These are phyloP conservation scores for Columba janthina DNA, from an alignment of 2,113 vertebrate species.

Conservation along the genomic window DNA sequence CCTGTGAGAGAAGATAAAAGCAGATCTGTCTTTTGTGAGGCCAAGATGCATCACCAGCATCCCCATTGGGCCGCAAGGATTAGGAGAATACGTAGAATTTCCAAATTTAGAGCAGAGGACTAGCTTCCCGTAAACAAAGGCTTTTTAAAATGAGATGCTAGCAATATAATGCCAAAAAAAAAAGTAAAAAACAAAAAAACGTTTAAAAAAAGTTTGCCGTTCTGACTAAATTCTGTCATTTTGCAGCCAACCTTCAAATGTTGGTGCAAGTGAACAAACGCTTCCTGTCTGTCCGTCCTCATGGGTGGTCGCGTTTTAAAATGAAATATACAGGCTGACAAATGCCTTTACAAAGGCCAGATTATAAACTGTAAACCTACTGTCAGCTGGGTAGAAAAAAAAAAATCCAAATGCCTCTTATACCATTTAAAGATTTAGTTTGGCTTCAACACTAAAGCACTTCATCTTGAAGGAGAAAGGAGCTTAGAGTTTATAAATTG, in stretches of 20 bases:
- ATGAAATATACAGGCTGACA: conserved; percentile 89
- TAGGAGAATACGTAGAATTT: conserved; percentile 73
- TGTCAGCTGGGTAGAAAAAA: conserved; percentile 82
- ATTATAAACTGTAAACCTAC: conserved; percentile 94
- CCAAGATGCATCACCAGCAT: conserved; percentile 44
- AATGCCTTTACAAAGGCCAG: conserved; percentile 90
- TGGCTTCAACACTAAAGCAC: conserved; percentile 66
- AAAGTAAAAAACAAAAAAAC: background rate
- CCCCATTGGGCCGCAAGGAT: conserved; percentile 57
- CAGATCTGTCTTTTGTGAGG: conserved; percentile 40
- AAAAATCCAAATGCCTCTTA: conserved; percentile 73
- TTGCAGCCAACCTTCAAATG: conserved; percentile 78
- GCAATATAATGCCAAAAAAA: conserved; percentile 73
- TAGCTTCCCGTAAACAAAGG: conserved; percentile 85
- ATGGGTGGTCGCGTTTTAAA: conserved; percentile 91
- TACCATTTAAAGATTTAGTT: conserved; percentile 76
- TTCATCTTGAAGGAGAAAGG: conserved; percentile 60
- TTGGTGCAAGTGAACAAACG: conserved; percentile 76
- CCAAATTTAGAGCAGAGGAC: conserved; percentile 87
- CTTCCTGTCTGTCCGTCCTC: conserved; percentile 82
- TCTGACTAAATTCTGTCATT: conserved; percentile 78
- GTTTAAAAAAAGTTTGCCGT: conserved; percentile 51
- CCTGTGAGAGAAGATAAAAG: conserved; percentile 38
- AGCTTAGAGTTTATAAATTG: conserved; percentile 69
- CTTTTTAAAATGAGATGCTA: conserved; percentile 75